Base-by-base conservation (phyloP, 2,113 vertebrate species). In the Podarcis raffonei region DNA sequence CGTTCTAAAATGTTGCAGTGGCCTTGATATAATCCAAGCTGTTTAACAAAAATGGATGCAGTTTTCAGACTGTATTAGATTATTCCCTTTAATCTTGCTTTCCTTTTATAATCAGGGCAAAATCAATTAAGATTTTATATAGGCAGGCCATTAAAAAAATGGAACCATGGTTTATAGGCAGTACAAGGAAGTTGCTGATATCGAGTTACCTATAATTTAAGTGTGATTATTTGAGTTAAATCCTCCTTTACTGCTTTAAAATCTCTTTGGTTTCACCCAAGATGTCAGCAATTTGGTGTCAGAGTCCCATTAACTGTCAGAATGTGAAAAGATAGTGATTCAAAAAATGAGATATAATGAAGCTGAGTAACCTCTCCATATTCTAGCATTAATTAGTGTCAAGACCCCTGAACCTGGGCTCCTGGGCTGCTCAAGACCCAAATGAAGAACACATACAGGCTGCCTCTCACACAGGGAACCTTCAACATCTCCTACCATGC, bases 201-300 rank as follows among this genome's bases (percentile, higher is more conserved):
- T 89, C 93, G 94, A 96, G 95, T 94, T 97, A 90, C 95, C 96
- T 95, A 92, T 96, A 96, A 97, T 97, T 97, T 97, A 97, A 97
- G 97, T 96, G 92, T 94, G 95, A 94, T 95, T 97, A 96, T 95
- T 96, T 95, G 96, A 96, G 94, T 96, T 97, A 97, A 97, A 42
- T 94, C 96, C 95, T 94, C 88, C 94, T 96, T 97, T 97, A 98
- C 97, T 96, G 96, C 94, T 96, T 95, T 96, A 96, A 96, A 96
- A 97, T 96, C 96, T 97, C 95, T 96, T 95, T 89, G 96, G 95
- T 97, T 97, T 96, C 95, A 96, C 93, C 79, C 2, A 12, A 93
- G 95, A 96, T 97, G 96, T 95, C 97, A 97, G 97, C 96, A 96
- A 92, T 95, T 96, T 94, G 93, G 89, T 96, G 96, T 94, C 93